phyloP scores from a whole-genome alignment of 2,797 vertebrate species.

The Melanotaenia nigrans region DNA sequence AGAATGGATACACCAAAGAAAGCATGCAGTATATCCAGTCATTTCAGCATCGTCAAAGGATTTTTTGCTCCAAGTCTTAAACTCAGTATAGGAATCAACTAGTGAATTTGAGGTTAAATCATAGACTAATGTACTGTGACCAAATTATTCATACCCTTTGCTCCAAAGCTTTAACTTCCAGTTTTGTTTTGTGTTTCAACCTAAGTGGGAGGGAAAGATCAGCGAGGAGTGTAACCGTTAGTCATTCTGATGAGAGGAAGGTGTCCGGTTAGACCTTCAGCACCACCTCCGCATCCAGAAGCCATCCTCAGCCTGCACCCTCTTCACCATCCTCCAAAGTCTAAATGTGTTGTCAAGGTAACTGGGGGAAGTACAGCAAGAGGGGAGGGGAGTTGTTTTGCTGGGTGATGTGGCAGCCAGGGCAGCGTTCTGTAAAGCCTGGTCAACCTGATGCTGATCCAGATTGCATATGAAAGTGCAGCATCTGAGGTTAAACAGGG shows the following conservation, averaged over 20 bases:
- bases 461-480: neutral
- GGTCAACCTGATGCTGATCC: conserved; percentile 3
- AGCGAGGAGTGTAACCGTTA: conserved; percentile 13
- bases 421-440: conserved; percentile 22
- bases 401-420: conserved; percentile 22
- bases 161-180: neutral
- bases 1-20: no score
- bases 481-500: neutral
- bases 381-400: neutral
- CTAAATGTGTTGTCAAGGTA: conserved; percentile 57
- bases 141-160: neutral
- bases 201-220: conserved; percentile 18
- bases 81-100: neutral
- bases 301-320: conserved; percentile 8
- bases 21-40: no score
- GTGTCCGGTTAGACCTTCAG: conserved; percentile 26
- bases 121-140: neutral
- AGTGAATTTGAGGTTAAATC: neutral
- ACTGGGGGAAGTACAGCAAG: conserved; percentile 17
- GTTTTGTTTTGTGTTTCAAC: conserved; percentile 1
- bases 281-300: conserved; percentile 17
- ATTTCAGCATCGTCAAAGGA: neutral
- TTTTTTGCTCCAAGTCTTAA: neutral
- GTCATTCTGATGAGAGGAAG: conserved; percentile 47
- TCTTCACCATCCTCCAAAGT: conserved; percentile 19